Base-by-base conservation (phyloP, 2,888 invertebrate species). In the Meganola albula region DNA sequence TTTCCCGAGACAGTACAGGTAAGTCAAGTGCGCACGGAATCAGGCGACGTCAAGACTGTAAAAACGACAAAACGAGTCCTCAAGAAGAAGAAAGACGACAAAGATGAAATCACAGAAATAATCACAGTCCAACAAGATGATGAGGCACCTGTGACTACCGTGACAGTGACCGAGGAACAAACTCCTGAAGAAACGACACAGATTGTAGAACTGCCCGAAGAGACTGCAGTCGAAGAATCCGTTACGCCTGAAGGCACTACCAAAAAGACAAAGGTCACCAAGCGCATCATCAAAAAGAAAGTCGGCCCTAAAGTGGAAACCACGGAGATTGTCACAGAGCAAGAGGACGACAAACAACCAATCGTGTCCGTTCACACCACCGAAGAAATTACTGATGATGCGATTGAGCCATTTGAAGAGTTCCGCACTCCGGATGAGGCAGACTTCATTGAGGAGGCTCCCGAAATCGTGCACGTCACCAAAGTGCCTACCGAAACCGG, bases 271-370 rank as follows among this genome's bases (percentile, higher is more conserved):
- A 36, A 20, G 21, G 23, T 58, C 3, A 44, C 51, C 1, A 63
- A 61, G 31, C 53, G 56, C 13, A 41, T 51, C 12, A 46, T 48
- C 12, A 53, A 49, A 31, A 56, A 56, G 37, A 47, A 61, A 31
- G 47, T 50, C 40, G 40, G 45, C n/a, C 42, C 39, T 27, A 37
- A 28, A 10, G 12, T 38, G 1, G 53, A 65, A 39, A 54, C 55
- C 0, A 66, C 48, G 13, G 6, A 36, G 14, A 40, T 33, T 9
- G 33, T 25, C 4, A 34, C 38, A 1, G 38, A 38, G 24, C 34
- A 34, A 10, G 3, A 2, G 10, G 34, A 34, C 7, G 34, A 38
- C 13, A 23, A 9, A 8, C 7, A 6, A 18, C 38, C 38, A 0
- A 13, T 33, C 1, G 6, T 32, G 2, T 11, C 35, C 0, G 20